Base-by-base conservation (phyloP, 1,140 invertebrate genomes). In the Zaprionus kolodkinae region DNA sequence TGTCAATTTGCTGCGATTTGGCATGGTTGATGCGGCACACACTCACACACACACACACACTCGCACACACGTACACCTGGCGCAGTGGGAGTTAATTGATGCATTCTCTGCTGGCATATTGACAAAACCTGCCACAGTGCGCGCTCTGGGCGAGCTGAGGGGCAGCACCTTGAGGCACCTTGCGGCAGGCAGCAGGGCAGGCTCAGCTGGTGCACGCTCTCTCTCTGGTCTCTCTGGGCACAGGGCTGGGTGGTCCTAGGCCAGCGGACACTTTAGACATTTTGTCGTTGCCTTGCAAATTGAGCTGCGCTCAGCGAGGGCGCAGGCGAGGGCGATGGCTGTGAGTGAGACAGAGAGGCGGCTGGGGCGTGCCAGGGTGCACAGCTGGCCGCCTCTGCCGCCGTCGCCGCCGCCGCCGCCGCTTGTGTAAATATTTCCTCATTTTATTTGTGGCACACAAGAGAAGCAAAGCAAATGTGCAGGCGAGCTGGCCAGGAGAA, bases 341-440 rank as follows among this genome's bases (percentile, higher is more conserved):
- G 35, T 40, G 43, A 17, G 21, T 40, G 81, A 72, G 76, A 79
- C 66, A 71, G 52, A 72, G 83, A 69, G 83, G 67, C 76, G 80
- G 83, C 66, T 64, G 84, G 82, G 83, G 83, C 83, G 84, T 83
- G 84, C 48, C 79, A 30, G 9, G 40, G 27, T 62, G 72, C 80
- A 87, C 84, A 87, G 84, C 83, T 87, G 83, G 83, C 43, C 10
- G 45, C 13, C 15, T 45, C 7, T 12, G 45, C 35, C 45, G 55
- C n/a, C 30, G 52, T 35, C 55, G 83, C 17, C 57, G 72, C 35
- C 54, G 66, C 43, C 73, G 70, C 43, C 72, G 72, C 50, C 56
- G 84, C 74, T 88, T 89, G 80, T 84, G 84, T 88, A 88, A 87
- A 87, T 87, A 87, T 87, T 87, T 87, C 77, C 81, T 79, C 77